Evolutionary conservation across 2,888 invertebrate genomes (phyloP), one percentile per base, ranked within the genome.

Genomic region (Lepas anatifera): DNA sequence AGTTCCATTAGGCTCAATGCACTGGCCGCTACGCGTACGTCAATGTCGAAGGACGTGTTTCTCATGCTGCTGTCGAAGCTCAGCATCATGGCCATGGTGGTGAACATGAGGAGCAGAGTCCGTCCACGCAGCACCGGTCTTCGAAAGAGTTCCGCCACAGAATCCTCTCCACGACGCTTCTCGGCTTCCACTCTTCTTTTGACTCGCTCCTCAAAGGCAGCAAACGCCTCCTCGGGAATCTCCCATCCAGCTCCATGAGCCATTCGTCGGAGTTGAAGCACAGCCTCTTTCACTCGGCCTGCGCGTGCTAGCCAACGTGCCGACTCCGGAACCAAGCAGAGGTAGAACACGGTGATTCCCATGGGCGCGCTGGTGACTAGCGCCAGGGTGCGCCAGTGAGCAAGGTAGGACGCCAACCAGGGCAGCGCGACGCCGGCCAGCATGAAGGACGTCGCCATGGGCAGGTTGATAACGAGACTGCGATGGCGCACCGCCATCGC

Each of bases 381-480:
- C n/a, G 89, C 86, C 71, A 92, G 85, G 73, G 85, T 81, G 75
- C 88, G 84, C 94, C 94, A 94, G 77, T 93, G 87, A 4, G 86
- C 87, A n/a, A 92, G 81, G 80, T 83, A 88, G 74, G 89, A 85
- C 0, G 93, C 92, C 58, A 93, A 87, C 92, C 92, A 92, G 0
- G 93, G 93, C 69, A 94, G 78, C 13, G 88, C 77, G 11, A 89
- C 88, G 0, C 92, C 87, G 1, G 91, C 92, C 68, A 87, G 92
- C 92, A 82, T 92, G 92, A 83, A 92, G 92, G 50, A 93, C 81
- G 0, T 92, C 92, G 67, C 93, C 92, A 0, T 92, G 92, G 41
- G 27, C 37, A 41, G 16, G 35, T 41, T 58, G 46, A 64, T 16
- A 10, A 68, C n/a, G 32, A 39, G 32, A 32, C 13, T 18, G 16